Evolutionary conservation across 2,797 vertebrate genomes (phyloP), one percentile per base, ranked within the genome.

Genomic region (Basileuterus tristriatus): DNA sequence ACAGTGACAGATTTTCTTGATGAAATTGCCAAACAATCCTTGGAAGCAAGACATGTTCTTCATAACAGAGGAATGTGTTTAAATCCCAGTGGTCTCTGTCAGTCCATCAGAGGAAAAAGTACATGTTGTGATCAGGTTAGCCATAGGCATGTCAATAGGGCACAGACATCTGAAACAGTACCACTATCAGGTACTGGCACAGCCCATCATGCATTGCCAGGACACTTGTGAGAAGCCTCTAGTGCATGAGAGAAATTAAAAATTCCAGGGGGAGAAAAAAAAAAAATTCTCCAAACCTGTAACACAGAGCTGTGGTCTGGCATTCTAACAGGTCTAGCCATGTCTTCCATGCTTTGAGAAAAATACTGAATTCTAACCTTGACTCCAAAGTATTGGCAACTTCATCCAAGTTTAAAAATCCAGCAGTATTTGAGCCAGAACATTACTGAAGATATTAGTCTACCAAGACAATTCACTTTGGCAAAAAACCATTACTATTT

Each of bases 241-340:
- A 39, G 29, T 12, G 30, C 17, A 36, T 24, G 10, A 44, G 18
- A 62, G 10, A 74, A 70, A 12, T 30, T 46, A 55, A 74, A 80
- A 86, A 62, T 11, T n/a, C 32, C 27, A 67, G 10, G 20, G 10
- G 15, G 16, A 10, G 16, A 2, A 14, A 47, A 58, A 52, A 52
- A 16, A n/a, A 39, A n/a, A 20, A 34, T 50, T 21, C 20, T 53
- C 27, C 24, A 39, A 55, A 81, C 5, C 11, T 62, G n/a, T 39
- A 67, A 60, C 30, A 52, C 8, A 59, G 27, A 27, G 49, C 24
- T 52, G 10, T 50, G 39, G 22, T 52, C 46, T 89, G 43, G 44
- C 0, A 0, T 46, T 81, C 0, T 6, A 75, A 55, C 14, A 78
- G 6, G 16, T 63, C 23, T 81, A 77, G 43, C 30, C 9, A 50